phyloP scores from a whole-genome alignment of 2,113 vertebrate genomes.

The Alces alces region DNA sequence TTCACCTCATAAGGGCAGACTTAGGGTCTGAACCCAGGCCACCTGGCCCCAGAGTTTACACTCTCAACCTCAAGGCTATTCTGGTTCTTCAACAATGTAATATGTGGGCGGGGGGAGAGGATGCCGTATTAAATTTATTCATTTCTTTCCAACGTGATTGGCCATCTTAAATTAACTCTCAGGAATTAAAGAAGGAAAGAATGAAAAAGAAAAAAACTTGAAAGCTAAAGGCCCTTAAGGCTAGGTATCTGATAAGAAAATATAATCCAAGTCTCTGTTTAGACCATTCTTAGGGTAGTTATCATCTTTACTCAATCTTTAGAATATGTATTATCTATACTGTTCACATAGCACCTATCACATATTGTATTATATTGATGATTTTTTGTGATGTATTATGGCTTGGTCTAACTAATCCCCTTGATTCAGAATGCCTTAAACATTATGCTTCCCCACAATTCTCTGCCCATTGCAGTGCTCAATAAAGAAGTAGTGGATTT shows the following conservation, averaged over 20 bases:
- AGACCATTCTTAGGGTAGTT: neutral
- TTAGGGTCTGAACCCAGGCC: neutral
- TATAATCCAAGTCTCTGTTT: neutral
- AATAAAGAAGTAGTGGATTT: neutral
- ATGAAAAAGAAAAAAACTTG: neutral
- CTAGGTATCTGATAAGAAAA: neutral
- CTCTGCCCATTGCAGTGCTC: neutral
- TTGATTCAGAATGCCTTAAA: neutral
- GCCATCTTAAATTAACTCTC: slow-evolving; percentile 27
- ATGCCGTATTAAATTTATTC: slow-evolving; percentile 42
- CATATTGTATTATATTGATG: neutral
- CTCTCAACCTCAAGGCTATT: neutral
- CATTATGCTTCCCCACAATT: neutral
- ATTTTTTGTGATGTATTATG: neutral
- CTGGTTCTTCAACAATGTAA: neutral
- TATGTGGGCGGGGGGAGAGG: neutral
- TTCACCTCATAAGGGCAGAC: neutral
- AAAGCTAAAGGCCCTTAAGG: neutral
- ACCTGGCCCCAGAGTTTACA: neutral
- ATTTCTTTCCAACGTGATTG: slow-evolving; percentile 26
- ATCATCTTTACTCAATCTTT: neutral
- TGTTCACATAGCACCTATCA: neutral
- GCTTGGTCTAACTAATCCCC: neutral
- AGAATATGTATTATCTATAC: neutral
- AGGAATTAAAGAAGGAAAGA: neutral